A percentile compares a stretch with the other conserved stretches of the same genome.
phyloP scores from a whole-genome alignment of 2,797 vertebrate genomes.

The Anisognathus igniventris region DNA sequence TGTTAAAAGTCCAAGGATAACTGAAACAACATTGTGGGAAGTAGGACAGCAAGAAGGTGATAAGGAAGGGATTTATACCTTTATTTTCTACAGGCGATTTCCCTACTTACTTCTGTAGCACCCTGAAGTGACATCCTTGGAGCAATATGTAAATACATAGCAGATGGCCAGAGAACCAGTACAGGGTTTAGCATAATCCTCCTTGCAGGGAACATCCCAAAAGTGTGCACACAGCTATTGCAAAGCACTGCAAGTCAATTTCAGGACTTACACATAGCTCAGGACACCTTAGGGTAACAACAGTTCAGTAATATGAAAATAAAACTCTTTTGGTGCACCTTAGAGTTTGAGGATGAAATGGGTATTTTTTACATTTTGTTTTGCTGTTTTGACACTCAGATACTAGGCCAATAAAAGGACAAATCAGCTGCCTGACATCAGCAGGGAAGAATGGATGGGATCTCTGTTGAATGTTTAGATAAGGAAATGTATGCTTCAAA shows the following conservation, averaged over 20 bases:
- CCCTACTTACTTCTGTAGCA: background rate
- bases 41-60: background rate
- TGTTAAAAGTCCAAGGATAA: background rate
- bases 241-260: background rate
- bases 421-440: background rate
- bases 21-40: background rate
- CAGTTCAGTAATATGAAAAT: background rate
- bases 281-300: background rate
- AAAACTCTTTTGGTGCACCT: background rate
- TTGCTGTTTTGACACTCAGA: background rate
- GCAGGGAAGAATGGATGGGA: background rate
- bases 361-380: background rate
- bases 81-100: background rate
- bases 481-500: background rate
- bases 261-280: background rate
- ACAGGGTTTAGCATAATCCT: background rate
- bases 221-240: background rate
- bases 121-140: background rate
- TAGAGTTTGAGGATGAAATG: background rate
- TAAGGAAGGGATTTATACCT: background rate
- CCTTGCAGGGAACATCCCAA: background rate
- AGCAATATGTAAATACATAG: background rate
- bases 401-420: background rate
- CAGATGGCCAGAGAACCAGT: background rate
- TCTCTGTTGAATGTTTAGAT: constrained; percentile 11